Evolutionary conservation across 2,888 invertebrate species (phyloP), one percentile per base, ranked within the genome.

Genomic region (Synergus umbraculus): DNA sequence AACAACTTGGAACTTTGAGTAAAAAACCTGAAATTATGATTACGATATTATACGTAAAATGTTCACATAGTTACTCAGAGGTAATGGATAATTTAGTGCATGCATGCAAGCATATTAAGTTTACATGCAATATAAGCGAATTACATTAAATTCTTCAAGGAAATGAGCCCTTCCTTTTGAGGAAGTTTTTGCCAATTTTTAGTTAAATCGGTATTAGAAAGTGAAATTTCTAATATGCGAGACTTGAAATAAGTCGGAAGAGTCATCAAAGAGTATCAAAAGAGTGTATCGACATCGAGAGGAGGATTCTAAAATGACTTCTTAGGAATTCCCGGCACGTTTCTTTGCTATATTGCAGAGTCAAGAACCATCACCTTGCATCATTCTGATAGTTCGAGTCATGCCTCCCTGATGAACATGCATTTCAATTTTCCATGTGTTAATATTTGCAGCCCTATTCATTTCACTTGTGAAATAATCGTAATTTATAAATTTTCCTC

Each of bases 401-500:
- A 65, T 65, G 65, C n/a, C 41, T n/a, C 9, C 65, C 65, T 41
- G 41, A 65, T 66, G 66, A 43, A 66, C 18, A 12, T 66, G 18
- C 18, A 18, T 43, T 13, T 66, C 66, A 44, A 66, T 66, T 66
- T 66, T 66, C 44, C 66, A 66, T 18, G 44, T 66, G 44, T 66
- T 44, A 66, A 66, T 44, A 66, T 44, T 66, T 37, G 10, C 41
- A 44, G 12, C 43, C 66, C 43, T 43, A 43, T 44, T 66, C 44
- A 44, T 12, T 43, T 18, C 10, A 66, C 66, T 66, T 66, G 44
- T 66, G 66, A 66, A 66, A 66, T 66, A 44, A 66, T 66, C 44
- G 18, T 66, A 43, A 44, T 66, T 66, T 66, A 44, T 66, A 12
- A 66, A 66, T 66, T 66, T 66, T 66, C 66, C 8, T 66, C 66